phyloP scores from a whole-genome alignment of 2,888 invertebrate species.

The Tuta absoluta region DNA sequence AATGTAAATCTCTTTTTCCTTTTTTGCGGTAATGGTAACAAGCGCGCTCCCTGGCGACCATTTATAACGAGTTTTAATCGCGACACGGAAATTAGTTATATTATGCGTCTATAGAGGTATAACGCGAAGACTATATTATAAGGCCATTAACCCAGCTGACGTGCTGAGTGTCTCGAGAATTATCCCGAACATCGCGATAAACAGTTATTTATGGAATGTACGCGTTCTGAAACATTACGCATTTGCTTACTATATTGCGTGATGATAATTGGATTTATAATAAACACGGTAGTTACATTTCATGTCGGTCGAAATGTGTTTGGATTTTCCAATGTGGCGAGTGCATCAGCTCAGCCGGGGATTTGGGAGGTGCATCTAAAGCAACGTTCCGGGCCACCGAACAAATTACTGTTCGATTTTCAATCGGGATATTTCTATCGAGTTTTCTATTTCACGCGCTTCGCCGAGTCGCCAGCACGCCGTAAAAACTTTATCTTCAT shows the following conservation, averaged over 20 bases:
- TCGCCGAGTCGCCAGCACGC: conserved; percentile 26
- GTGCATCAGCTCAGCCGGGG: conserved; percentile 16
- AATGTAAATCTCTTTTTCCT: conserved; percentile 55
- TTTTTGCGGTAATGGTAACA: conserved; percentile 66
- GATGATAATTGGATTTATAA: conserved; percentile 12
- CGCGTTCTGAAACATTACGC: conserved; percentile 8
- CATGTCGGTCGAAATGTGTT: conserved; percentile 7
- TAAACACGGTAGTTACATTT: neutral
- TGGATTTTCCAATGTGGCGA: conserved; percentile 20
- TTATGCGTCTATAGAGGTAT: conserved; percentile 58
- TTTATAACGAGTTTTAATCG: conserved; percentile 71
- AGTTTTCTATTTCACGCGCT: conserved; percentile 46
- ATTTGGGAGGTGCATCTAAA: conserved; percentile 39
- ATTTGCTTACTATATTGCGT: neutral
- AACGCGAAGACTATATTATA: conserved; percentile 52
- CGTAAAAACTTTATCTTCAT: conserved; percentile 31
- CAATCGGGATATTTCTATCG: conserved; percentile 57
- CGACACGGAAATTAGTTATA: conserved; percentile 66
- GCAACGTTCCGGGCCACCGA: conserved; percentile 43
- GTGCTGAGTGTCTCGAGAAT: conserved; percentile 40
- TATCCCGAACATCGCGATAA: conserved; percentile 29
- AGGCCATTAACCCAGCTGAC: conserved; percentile 56
- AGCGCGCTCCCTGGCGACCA: conserved; percentile 53
- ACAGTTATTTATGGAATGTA: conserved; percentile 22
- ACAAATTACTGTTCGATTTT: conserved; percentile 57